Percentiles rank a stretch among this genome's conserved stretches.
phyloP scores from a whole-genome alignment of 1,140 invertebrate species.

The Drosophila littoralis region DNA sequence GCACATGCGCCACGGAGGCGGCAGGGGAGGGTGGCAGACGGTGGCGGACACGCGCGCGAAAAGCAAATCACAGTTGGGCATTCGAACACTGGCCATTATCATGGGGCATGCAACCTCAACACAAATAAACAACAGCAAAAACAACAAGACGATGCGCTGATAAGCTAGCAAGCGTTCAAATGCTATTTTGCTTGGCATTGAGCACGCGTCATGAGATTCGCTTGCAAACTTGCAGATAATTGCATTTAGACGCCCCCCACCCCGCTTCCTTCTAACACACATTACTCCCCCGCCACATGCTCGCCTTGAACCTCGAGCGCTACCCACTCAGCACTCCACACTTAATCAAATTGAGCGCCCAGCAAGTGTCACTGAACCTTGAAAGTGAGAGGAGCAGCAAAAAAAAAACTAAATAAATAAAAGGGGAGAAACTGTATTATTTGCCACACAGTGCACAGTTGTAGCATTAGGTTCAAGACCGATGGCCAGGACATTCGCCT shows the following conservation, averaged over 20 bases:
- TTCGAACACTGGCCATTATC: constrained; percentile 56
- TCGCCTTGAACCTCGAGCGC: constrained; percentile 38
- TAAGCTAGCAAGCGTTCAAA: constrained; percentile 52
- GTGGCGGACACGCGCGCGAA: constrained; percentile 15
- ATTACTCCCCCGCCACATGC: background rate
- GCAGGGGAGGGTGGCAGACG: background rate
- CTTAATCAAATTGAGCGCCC: constrained; percentile 78
- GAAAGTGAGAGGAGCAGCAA: constrained; percentile 37
- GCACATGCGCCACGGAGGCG: background rate
- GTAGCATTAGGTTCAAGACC: constrained; percentile 73
- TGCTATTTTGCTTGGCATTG: constrained; percentile 70
- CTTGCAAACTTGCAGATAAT: constrained; percentile 67
- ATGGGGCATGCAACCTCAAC: constrained; percentile 36
- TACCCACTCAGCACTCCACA: constrained; percentile 39
- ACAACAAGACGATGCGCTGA: constrained; percentile 15
- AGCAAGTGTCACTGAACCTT: constrained; percentile 78
- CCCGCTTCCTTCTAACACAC: background rate
- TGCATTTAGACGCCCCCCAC: constrained; percentile 66
- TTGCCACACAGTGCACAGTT: constrained; percentile 61
- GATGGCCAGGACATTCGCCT: constrained; percentile 78
- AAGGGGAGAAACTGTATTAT: constrained; percentile 57
- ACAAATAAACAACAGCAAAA: constrained; percentile 16
- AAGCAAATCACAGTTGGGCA: constrained; percentile 37
- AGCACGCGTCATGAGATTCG: constrained; percentile 37
- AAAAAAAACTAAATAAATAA: constrained; percentile 5